phyloP scores from a whole-genome alignment of 2,888 invertebrate genomes.

The Epirrhoe alternata region DNA sequence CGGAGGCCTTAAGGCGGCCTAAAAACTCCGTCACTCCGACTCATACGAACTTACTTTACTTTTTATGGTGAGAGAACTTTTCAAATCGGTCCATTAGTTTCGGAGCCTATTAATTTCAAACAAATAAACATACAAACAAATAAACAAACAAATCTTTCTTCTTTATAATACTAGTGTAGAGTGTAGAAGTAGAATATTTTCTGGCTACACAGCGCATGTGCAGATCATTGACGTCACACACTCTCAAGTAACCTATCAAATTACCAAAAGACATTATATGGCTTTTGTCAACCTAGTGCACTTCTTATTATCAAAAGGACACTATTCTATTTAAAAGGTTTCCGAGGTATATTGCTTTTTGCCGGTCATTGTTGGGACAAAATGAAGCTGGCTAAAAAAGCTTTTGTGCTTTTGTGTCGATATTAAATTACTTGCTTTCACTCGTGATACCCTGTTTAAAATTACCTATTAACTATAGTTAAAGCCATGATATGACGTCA shows the following conservation, averaged over 20 bases:
- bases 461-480: neutral
- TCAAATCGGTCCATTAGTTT: no score
- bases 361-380: conserved; percentile 7
- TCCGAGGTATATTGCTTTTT: conserved; percentile 11
- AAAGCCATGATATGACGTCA: neutral
- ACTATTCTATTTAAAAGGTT: conserved; percentile 14
- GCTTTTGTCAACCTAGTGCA: conserved; percentile 23
- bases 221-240: conserved; percentile 5
- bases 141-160: no score
- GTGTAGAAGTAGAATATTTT: no score
- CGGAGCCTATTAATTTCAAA: no score
- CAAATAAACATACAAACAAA: no score
- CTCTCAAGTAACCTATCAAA: conserved; percentile 33
- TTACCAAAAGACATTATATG: conserved; percentile 27
- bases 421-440: neutral
- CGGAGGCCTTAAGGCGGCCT: no score
- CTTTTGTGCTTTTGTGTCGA: neutral
- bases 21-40: no score
- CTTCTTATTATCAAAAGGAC: conserved; percentile 26
- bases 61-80: no score
- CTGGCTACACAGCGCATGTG: neutral
- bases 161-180: no score
- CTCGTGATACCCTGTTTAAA: neutral
- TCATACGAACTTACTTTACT: no score
- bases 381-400: neutral